Conservation (phyloP, 1,140 invertebrate genomes). For the Drosophila pallidifrons region DNA sequence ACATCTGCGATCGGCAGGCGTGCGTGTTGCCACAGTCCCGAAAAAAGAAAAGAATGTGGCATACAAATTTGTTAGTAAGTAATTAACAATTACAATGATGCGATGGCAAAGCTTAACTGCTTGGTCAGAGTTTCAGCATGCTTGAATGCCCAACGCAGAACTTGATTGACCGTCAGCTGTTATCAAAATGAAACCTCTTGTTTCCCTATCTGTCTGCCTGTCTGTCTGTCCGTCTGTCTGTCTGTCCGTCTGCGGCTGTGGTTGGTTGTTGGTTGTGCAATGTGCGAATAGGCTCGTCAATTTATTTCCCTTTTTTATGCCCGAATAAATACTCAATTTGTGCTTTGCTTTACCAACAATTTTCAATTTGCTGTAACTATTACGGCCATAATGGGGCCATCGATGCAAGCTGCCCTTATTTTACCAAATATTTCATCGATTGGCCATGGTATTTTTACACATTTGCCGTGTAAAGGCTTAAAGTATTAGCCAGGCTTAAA, state of each 20-base stretch:
- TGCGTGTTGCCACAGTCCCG: conserved; percentile 47
- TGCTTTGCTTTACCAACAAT: conserved; percentile 31
- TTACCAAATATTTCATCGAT: conserved; percentile 16
- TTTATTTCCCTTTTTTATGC: conserved; percentile 55
- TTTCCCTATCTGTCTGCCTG: conserved; percentile 8
- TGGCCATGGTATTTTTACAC: background rate
- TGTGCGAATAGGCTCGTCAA: conserved; percentile 22
- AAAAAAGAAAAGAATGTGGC: background rate
- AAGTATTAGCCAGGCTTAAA: background rate
- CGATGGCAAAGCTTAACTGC: conserved; percentile 36
- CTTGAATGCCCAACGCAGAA: conserved; percentile 67
- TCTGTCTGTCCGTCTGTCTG: conserved; percentile 24
- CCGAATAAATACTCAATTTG: conserved; percentile 63
- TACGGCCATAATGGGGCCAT: background rate
- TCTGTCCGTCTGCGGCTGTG: conserved; percentile 32
- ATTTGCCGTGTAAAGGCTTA: background rate
- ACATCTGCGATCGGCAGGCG: conserved; percentile 45
- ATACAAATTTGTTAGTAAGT: conserved; percentile 71
- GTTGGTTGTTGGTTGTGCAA: conserved; percentile 20
- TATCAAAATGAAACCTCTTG: conserved; percentile 56
- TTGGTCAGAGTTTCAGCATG: conserved; percentile 45
- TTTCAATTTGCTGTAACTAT: conserved; percentile 16
- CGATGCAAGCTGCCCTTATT: background rate
- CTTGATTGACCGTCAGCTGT: conserved; percentile 76
- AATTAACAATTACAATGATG: conserved; percentile 83